A percentile compares a stretch with the other conserved stretches of the same genome.
Evolutionary conservation across 1,140 invertebrate species (phyloP).

Genomic region (Proales similis): DNA sequence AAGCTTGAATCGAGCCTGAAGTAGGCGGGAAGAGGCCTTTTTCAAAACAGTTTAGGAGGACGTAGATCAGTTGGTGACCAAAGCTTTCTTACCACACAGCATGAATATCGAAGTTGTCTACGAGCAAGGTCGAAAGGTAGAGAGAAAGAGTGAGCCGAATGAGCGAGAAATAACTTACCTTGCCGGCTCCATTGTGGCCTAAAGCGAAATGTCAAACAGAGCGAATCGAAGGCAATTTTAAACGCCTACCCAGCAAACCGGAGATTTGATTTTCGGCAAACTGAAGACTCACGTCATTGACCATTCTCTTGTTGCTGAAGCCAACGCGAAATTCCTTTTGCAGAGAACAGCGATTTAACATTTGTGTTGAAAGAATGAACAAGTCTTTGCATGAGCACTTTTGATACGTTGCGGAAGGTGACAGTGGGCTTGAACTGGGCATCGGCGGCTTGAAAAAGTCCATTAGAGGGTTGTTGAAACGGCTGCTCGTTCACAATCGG

Average conservation of each 20-base stretch:
- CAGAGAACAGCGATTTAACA: not conserved
- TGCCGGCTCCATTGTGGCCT: conserved; percentile 66
- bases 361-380: not conserved
- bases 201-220: not conserved
- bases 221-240: too few species aligned
- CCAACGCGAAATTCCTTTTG: conserved; percentile 8
- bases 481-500: too few species aligned
- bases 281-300: conserved; percentile 46
- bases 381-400: not conserved
- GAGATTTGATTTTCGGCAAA: conserved; percentile 55
- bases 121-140: not conserved
- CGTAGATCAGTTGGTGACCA: not conserved
- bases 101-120: conserved; percentile 29
- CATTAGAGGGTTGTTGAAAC: too few species aligned
- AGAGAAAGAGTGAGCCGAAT: not conserved
- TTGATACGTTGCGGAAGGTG: not conserved
- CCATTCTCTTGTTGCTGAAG: conserved; percentile 42
- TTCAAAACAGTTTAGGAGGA: conserved; percentile 28
- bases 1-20: conserved; percentile 62
- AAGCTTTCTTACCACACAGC: conserved; percentile 20
- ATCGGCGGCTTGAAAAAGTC: too few species aligned
- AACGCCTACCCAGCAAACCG: conserved; percentile 46
- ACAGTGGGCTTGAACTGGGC: not conserved
- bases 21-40: conserved; percentile 67
- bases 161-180: conserved; percentile 41